Evolutionary conservation across 2,888 invertebrate genomes (phyloP).

Genomic region (Tiliacea citrago): DNA sequence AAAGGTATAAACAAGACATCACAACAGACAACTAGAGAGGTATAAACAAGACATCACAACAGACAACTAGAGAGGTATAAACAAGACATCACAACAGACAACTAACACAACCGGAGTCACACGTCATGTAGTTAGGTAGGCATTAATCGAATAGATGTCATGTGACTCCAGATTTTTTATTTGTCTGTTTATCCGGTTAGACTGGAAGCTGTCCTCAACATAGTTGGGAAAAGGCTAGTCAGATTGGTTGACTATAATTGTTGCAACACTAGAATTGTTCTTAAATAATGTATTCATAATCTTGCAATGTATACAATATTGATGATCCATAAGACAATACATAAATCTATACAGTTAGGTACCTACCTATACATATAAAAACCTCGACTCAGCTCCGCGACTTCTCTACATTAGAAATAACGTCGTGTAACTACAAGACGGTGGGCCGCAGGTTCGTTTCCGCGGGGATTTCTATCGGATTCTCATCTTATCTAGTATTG

Average conservation of each 20-base stretch:
- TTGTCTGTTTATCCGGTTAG: not conserved
- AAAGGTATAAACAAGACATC: not conserved
- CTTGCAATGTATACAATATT: no score
- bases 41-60: not conserved
- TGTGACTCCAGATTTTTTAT: not conserved
- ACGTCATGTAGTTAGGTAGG: not conserved
- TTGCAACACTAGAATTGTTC: not conserved
- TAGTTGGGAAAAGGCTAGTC: no score
- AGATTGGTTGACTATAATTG: no score
- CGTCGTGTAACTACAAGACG: not conserved
- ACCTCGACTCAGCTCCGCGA: not conserved
- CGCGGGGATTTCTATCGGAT: slow-evolving; percentile 10
- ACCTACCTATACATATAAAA: no score
- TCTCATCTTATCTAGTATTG: slow-evolving; percentile 33
- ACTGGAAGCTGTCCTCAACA: not conserved
- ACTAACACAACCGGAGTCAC: not conserved
- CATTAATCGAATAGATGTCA: no score
- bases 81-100: not conserved
- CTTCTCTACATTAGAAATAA: slow-evolving; percentile 3
- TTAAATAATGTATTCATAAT: no score
- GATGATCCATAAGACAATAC: not conserved
- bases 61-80: not conserved
- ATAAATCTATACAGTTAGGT: not conserved
- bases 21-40: not conserved
- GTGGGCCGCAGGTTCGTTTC: slow-evolving; percentile 23